Evolutionary conservation across 2,113 vertebrate genomes (phyloP).

Genomic region (Gymnocephalus cernua): DNA sequence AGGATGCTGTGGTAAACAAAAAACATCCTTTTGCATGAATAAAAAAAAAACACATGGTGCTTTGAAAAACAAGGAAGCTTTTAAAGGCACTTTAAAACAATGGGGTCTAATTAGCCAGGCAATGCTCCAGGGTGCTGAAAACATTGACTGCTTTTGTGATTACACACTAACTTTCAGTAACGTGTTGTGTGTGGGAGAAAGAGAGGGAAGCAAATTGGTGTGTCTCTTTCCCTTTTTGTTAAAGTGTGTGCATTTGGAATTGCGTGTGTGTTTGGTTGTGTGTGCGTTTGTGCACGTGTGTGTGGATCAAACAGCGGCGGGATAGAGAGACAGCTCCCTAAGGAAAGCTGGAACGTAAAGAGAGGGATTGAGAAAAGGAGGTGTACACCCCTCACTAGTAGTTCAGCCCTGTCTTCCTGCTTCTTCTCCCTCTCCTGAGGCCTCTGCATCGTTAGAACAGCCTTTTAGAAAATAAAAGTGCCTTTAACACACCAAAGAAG

Average conservation of each 20-base stretch:
- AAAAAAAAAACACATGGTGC: slow-evolving; percentile 59
- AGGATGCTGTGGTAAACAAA: slow-evolving; percentile 77
- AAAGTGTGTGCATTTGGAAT: slow-evolving; percentile 22
- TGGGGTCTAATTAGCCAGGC: slow-evolving; percentile 81
- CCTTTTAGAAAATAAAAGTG: slow-evolving; percentile 76
- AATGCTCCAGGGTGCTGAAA: slow-evolving; percentile 78
- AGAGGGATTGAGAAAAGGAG: slow-evolving; percentile 48
- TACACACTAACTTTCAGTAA: slow-evolving; percentile 70
- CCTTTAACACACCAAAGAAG: slow-evolving; percentile 73
- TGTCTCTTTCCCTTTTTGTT: slow-evolving; percentile 35
- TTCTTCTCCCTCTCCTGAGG: slow-evolving; percentile 70
- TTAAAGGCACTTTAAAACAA: slow-evolving; percentile 82
- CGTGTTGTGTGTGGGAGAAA: slow-evolving; percentile 52
- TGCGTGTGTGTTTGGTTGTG: slow-evolving; percentile 17
- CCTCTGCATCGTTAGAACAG: slow-evolving; percentile 66
- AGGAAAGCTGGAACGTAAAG: slow-evolving; percentile 57
- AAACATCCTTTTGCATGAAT: slow-evolving; percentile 78
- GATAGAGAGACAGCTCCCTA: slow-evolving; percentile 55
- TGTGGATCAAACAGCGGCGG: slow-evolving; percentile 67
- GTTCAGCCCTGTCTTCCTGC: slow-evolving; percentile 59
- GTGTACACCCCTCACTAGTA: slow-evolving; percentile 47
- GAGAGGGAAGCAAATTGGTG: slow-evolving; percentile 45
- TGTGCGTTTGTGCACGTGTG: slow-evolving; percentile 4
- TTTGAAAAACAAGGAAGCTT: slow-evolving; percentile 81
- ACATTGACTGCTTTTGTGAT: slow-evolving; percentile 77